Evolutionary conservation across 2,113 vertebrate species (phyloP).

Genomic region (Megalops atlanticus): DNA sequence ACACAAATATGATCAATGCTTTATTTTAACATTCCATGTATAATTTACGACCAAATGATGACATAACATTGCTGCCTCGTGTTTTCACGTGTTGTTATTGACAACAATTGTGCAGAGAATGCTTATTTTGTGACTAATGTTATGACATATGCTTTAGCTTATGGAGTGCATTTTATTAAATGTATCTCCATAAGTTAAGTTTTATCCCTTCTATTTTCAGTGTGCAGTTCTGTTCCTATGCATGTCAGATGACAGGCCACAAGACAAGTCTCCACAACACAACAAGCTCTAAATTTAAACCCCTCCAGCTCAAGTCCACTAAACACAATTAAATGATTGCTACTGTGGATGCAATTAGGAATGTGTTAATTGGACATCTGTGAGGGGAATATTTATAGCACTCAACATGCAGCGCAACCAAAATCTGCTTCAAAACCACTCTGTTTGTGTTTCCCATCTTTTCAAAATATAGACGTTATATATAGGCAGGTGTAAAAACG

Average conservation of each 20-base stretch:
- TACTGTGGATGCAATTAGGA: constrained; percentile 22
- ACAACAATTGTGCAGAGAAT: not conserved
- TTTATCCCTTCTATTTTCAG: not conserved
- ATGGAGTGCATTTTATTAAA: not conserved
- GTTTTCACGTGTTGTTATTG: not conserved
- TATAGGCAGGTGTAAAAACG: not conserved
- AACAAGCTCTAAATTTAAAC: constrained; percentile 13
- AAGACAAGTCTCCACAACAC: not conserved
- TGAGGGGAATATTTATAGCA: constrained; percentile 19
- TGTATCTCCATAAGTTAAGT: no score
- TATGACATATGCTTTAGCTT: not conserved
- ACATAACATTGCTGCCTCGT: not conserved
- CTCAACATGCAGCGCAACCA: not conserved
- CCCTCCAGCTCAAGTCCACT: constrained; percentile 16
- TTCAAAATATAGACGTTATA: not conserved
- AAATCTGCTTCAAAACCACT: constrained; percentile 5
- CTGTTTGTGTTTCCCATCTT: not conserved
- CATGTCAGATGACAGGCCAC: not conserved
- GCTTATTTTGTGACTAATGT: not conserved
- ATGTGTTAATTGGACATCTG: constrained; percentile 30
- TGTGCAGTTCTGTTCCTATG: not conserved
- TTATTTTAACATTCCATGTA: not conserved
- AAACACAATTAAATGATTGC: constrained; percentile 20
- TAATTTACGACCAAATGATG: not conserved
- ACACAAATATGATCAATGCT: not conserved